Percentiles rank a stretch among this genome's conserved stretches.
phyloP scores from a whole-genome alignment of 1,140 invertebrate species.

The Aplysia californica region DNA sequence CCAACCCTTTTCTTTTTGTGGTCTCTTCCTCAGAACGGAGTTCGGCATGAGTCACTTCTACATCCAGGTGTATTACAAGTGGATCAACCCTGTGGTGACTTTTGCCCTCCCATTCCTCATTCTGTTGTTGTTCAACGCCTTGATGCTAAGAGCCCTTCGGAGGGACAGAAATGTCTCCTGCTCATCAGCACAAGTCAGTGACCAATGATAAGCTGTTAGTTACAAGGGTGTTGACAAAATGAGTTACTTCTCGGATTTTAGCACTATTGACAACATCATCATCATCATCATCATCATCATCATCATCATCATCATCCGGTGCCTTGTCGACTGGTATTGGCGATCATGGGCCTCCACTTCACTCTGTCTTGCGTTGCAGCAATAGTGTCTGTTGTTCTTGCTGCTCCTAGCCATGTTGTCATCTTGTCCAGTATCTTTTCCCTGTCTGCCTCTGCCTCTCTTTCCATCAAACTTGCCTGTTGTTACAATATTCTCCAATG shows the following conservation, averaged over 20 bases:
- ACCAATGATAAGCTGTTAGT: background rate
- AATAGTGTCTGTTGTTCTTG: too few relatives aligned
- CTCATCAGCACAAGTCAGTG: background rate
- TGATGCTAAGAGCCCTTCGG: slow-evolving; percentile 1
- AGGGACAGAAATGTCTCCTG: background rate
- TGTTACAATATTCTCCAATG: too few relatives aligned
- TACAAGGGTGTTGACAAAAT: too few relatives aligned
- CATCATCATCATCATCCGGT: too few relatives aligned
- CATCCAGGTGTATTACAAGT: background rate
- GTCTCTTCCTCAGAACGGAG: background rate
- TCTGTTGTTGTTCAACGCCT: background rate
- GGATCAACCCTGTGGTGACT: background rate
- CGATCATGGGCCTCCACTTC: background rate
- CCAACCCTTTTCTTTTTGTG: too few relatives aligned
- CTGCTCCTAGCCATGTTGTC: too few relatives aligned
- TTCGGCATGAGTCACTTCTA: background rate
- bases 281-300: background rate
- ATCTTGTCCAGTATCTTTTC: too few relatives aligned
- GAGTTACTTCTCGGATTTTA: too few relatives aligned
- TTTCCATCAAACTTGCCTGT: too few relatives aligned
- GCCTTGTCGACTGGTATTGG: too few relatives aligned
- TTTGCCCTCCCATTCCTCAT: background rate
- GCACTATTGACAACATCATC: background rate
- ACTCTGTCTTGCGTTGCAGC: too few relatives aligned
- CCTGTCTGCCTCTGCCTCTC: too few relatives aligned